Evolutionary conservation across 2,797 vertebrate genomes (phyloP).

Genomic region (Sebastes hubbsi): DNA sequence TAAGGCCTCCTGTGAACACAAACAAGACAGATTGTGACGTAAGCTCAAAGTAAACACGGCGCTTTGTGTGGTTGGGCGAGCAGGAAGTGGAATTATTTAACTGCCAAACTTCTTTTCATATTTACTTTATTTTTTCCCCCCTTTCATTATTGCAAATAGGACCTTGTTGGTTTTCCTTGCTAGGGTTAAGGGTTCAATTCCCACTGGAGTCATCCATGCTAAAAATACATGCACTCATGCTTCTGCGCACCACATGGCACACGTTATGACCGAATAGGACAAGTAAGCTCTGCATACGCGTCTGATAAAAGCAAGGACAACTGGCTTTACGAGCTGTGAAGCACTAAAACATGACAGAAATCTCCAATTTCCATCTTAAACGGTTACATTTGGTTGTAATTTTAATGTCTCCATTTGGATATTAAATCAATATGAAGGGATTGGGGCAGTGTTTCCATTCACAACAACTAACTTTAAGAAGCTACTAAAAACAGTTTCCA

Average conservation of each 20-base stretch:
- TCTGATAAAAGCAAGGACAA: constrained; percentile 29
- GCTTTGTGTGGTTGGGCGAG: background rate
- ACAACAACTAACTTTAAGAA: background rate
- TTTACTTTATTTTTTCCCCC: background rate
- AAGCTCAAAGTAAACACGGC: background rate
- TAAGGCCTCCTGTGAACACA: constrained; percentile 90
- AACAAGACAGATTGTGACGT: background rate
- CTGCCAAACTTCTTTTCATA: background rate
- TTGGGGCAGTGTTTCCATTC: background rate
- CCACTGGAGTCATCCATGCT: constrained; percentile 39
- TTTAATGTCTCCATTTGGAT: constrained; percentile 52
- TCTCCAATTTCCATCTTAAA: background rate
- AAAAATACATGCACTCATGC: constrained; percentile 55
- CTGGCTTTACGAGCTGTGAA: background rate
- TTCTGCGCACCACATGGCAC: constrained; percentile 37
- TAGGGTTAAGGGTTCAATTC: constrained; percentile 52
- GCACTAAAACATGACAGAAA: constrained; percentile 3
- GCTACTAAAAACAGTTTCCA: background rate
- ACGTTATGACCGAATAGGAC: constrained; percentile 3
- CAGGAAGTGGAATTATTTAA: background rate
- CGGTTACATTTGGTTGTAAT: constrained; percentile 40
- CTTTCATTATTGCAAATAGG: background rate
- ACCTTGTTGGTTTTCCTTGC: constrained; percentile 1
- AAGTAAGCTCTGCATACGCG: constrained; percentile 36
- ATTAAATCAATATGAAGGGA: constrained; percentile 11